Percentiles rank a stretch among this genome's conserved stretches.
Evolutionary conservation across 2,888 invertebrate species (phyloP).

Genomic region (Perithous albicinctus): DNA sequence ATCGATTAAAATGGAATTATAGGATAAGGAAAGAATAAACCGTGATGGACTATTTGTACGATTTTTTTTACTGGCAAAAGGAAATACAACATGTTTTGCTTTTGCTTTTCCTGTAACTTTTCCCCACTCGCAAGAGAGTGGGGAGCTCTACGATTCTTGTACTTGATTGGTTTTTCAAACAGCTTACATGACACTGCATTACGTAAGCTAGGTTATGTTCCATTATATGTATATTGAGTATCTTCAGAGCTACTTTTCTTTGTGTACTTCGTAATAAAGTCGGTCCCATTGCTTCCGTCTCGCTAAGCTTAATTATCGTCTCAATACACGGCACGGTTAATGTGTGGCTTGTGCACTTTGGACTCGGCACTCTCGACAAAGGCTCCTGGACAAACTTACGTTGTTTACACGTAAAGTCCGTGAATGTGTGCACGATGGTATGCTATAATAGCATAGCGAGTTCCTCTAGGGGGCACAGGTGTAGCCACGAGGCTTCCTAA

Average conservation of each 20-base stretch:
- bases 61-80: too few species aligned
- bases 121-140: too few species aligned
- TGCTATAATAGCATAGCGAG: constrained; percentile 16
- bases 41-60: too few species aligned
- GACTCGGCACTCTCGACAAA: constrained; percentile 8
- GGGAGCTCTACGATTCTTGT: too few species aligned
- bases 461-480: constrained; percentile 26
- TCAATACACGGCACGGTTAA: constrained; percentile 2
- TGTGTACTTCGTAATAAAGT: constrained; percentile 8
- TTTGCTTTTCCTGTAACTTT: too few species aligned
- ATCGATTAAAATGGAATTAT: too few species aligned
- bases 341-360: constrained; percentile 28
- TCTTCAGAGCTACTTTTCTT: not conserved
- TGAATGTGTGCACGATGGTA: not conserved
- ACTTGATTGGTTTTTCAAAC: too few species aligned
- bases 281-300: constrained; percentile 13
- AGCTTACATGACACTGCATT: too few species aligned
- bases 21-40: too few species aligned
- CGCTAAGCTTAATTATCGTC: constrained; percentile 37
- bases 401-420: constrained; percentile 12
- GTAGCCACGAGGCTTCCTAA: constrained; percentile 64
- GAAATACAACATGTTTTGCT: too few species aligned
- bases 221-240: not conserved
- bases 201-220: too few species aligned
- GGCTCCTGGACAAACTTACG: constrained; percentile 6